A percentile compares a stretch with the other conserved stretches of the same genome.
phyloP scores from a whole-genome alignment of 2,113 vertebrate species.

The Indicator indicator region DNA sequence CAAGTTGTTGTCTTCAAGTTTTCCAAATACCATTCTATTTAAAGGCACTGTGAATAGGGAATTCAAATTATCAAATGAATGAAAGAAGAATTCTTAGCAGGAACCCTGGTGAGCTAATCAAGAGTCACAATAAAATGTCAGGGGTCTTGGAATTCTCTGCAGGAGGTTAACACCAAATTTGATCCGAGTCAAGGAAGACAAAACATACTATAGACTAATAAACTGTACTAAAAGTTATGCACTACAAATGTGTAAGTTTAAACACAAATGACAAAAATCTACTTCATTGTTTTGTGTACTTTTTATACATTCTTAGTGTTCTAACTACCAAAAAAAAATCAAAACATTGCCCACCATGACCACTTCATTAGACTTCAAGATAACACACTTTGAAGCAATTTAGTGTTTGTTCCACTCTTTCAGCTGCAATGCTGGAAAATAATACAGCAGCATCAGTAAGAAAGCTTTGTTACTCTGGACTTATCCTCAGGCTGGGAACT shows the following conservation, averaged over 20 bases:
- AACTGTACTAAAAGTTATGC: constrained; percentile 15
- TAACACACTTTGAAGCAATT: background rate
- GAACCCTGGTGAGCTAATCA: constrained; percentile 70
- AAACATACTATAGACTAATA: constrained; percentile 33
- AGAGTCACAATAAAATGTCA: constrained; percentile 73
- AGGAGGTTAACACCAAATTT: constrained; percentile 65
- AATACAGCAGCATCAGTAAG: background rate
- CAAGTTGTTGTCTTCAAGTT: constrained; percentile 47
- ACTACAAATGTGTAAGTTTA: background rate
- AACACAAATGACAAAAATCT: constrained; percentile 3
- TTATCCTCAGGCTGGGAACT: background rate
- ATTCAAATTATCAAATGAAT: constrained; percentile 69
- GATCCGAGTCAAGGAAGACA: constrained; percentile 34
- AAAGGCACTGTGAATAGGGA: constrained; percentile 67
- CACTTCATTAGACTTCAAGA: background rate
- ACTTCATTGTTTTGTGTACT: background rate
- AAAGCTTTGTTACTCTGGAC: background rate
- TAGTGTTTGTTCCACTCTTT: background rate
- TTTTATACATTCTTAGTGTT: background rate
- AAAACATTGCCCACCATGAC: background rate
- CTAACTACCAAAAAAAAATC: background rate
- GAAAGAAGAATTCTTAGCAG: constrained; percentile 70
- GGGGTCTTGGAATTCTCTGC: constrained; percentile 65
- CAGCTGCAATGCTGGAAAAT: background rate
- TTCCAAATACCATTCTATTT: constrained; percentile 71